Evolutionary conservation across 2,888 invertebrate genomes (phyloP).

Genomic region (Anorthoa munda): DNA sequence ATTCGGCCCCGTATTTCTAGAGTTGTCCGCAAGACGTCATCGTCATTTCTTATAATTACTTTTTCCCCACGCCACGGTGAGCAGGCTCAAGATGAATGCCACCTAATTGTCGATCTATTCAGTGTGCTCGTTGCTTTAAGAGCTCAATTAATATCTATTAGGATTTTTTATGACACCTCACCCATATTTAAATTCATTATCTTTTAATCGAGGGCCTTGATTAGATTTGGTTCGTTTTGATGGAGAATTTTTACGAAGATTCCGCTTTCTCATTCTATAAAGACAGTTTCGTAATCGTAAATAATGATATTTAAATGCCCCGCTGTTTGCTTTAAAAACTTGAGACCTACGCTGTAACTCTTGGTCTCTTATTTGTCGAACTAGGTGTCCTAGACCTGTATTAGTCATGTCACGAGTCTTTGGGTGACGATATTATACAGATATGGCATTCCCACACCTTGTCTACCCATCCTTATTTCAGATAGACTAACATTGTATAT

Average conservation of each 20-base stretch:
- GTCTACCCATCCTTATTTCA: background rate
- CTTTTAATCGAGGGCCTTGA: conserved; percentile 43
- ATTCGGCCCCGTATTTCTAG: conserved; percentile 73
- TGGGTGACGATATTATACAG: background rate
- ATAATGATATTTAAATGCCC: background rate
- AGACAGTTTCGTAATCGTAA: background rate
- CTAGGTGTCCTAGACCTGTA: background rate
- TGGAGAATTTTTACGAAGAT: conserved; percentile 2
- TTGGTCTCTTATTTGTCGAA: too few species aligned
- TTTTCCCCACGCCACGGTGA: conserved; percentile 77
- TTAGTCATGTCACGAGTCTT: background rate
- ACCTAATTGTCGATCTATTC: conserved; percentile 86
- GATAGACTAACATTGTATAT: background rate
- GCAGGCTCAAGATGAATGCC: conserved; percentile 81
- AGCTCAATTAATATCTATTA: conserved; percentile 80
- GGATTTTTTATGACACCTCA: conserved; percentile 71
- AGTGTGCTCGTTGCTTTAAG: conserved; percentile 76
- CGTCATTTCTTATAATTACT: conserved; percentile 86
- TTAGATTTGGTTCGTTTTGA: conserved; percentile 41
- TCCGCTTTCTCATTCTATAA: background rate
- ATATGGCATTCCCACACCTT: background rate
- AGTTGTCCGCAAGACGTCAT: conserved; percentile 79
- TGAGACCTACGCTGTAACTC: background rate
- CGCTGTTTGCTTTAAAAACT: background rate
- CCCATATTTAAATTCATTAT: conserved; percentile 72